Conservation (phyloP, 2,888 invertebrate species). For the Stenurella melanura region DNA sequence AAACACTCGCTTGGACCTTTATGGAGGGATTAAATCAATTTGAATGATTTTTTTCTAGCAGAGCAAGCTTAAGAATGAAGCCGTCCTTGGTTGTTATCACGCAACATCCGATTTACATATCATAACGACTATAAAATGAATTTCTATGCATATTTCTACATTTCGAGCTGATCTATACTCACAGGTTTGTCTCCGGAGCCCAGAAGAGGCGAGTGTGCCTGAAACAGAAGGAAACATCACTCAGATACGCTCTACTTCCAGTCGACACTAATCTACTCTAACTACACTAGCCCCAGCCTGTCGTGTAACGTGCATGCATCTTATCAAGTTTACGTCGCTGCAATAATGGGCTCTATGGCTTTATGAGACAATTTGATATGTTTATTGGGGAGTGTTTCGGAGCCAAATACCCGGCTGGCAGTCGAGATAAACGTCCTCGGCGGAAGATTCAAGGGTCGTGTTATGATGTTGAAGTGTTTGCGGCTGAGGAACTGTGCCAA, state of each 20-base stretch:
- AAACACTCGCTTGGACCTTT: no score
- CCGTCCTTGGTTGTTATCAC: no score
- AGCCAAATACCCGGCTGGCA: neutral
- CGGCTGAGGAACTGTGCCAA: neutral
- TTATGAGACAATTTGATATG: conserved; percentile 18
- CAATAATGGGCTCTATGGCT: neutral
- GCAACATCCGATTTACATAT: neutral
- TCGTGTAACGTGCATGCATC: conserved; percentile 1
- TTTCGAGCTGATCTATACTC: conserved; percentile 70
- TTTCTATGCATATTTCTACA: neutral
- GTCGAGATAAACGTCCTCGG: neutral
- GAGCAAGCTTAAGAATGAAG: no score
- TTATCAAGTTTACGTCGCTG: conserved; percentile 14
- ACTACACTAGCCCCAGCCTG: neutral
- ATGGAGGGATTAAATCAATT: no score
- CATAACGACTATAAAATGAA: neutral
- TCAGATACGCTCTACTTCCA: conserved; percentile 20
- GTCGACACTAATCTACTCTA: conserved; percentile 9
- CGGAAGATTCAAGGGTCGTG: neutral
- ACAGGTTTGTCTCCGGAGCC: conserved; percentile 78
- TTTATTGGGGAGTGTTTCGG: conserved; percentile 9
- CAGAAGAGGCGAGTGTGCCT: conserved; percentile 82
- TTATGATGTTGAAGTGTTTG: neutral
- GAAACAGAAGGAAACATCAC: conserved; percentile 72
- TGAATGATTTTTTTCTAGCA: no score